Conservation (phyloP, 2,113 vertebrate species). For the Micronisus gabar region DNA sequence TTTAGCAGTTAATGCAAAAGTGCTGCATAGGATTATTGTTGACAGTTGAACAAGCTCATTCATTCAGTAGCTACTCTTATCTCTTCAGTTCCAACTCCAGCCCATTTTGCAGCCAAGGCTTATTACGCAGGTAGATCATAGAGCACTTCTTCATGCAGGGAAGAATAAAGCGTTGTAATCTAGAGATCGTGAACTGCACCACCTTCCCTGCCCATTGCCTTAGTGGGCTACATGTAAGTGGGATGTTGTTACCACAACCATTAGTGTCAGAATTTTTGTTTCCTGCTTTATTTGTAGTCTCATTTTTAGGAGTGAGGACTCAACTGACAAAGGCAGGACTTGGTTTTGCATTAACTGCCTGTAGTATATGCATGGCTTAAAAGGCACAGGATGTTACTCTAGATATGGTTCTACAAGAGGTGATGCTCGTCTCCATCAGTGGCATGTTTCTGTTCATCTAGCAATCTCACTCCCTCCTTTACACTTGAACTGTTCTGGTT, state of each 20-base stretch:
- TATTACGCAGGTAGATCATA: neutral
- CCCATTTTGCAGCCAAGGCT: neutral
- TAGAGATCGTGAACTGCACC: neutral
- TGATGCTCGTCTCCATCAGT: neutral
- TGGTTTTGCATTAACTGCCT: neutral
- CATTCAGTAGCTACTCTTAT: neutral
- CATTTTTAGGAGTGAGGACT: neutral
- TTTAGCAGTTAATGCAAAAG: neutral
- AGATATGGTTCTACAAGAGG: neutral
- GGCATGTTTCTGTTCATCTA: neutral
- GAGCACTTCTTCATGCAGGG: neutral
- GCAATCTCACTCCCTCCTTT: neutral
- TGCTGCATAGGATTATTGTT: too few relatives aligned
- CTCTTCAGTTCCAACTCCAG: neutral
- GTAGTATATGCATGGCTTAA: neutral
- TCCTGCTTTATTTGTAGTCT: neutral
- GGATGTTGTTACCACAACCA: neutral
- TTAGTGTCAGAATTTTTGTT: neutral
- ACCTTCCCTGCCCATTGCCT: neutral
- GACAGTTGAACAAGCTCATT: neutral
- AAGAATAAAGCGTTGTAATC: neutral
- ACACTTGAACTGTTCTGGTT: neutral
- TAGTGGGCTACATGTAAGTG: neutral
- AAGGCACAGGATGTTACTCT: neutral
- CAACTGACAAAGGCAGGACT: neutral